phyloP scores from a whole-genome alignment of 2,888 invertebrate species.

The Steromphala cineraria region DNA sequence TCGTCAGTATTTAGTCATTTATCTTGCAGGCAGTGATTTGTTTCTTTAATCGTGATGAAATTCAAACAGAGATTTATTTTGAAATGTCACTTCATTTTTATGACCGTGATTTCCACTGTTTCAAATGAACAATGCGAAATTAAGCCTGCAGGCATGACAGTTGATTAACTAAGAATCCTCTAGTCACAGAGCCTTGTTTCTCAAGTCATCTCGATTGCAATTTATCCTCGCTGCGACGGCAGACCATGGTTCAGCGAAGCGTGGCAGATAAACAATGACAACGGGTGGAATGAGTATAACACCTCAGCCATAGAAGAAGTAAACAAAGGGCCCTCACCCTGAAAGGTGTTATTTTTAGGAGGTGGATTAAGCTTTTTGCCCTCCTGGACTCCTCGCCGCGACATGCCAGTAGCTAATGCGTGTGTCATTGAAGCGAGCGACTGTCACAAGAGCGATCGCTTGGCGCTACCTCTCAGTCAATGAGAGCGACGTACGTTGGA shows the following conservation, averaged over 20 bases:
- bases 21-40: neutral
- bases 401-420: slow-evolving; percentile 7
- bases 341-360: slow-evolving; percentile 17
- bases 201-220: slow-evolving; percentile 2
- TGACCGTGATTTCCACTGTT: neutral
- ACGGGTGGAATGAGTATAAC: neutral
- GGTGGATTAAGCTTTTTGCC: slow-evolving; percentile 7
- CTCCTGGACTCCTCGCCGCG: slow-evolving; percentile 2
- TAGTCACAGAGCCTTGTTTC: neutral
- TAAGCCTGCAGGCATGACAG: neutral
- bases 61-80: neutral
- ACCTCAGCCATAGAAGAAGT: slow-evolving; percentile 5
- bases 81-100: neutral
- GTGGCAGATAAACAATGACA: slow-evolving; percentile 2
- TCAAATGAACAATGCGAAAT: neutral
- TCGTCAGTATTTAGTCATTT: too few species aligned
- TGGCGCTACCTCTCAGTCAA: neutral
- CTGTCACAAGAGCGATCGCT: slow-evolving; percentile 4
- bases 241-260: neutral
- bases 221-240: neutral
- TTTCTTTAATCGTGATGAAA: neutral
- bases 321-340: slow-evolving; percentile 8
- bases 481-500: neutral
- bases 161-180: neutral
- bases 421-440: slow-evolving; percentile 3